Evolutionary conservation across 2,888 invertebrate genomes (phyloP).

Genomic region (Xiphydria camelus): DNA sequence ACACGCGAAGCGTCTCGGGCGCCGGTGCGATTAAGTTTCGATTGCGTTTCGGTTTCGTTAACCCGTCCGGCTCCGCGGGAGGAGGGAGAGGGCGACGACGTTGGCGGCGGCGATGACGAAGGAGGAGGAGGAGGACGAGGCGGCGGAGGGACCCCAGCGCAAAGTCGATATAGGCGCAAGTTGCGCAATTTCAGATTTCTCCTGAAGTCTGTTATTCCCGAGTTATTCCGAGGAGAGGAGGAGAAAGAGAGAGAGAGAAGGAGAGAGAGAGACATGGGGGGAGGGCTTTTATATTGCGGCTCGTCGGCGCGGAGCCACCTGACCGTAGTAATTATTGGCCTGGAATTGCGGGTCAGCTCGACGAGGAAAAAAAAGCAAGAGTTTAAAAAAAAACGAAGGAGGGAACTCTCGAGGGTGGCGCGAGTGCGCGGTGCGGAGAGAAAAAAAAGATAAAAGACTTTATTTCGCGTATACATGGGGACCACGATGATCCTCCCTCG

Average conservation of each 20-base stretch:
- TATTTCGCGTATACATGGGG: no score
- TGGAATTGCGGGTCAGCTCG: slow-evolving; percentile 21
- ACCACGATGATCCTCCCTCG: neutral
- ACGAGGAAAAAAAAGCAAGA: slow-evolving; percentile 9
- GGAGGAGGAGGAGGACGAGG: neutral
- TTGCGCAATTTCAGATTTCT: slow-evolving; percentile 23
- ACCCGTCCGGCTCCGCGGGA: slow-evolving; percentile 15
- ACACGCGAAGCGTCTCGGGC: slow-evolving; percentile 4
- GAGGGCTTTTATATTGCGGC: slow-evolving; percentile 7
- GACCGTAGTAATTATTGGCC: slow-evolving; percentile 31
- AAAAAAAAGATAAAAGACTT: no score
- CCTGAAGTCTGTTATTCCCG: slow-evolving; percentile 11
- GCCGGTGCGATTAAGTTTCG: slow-evolving; percentile 22
- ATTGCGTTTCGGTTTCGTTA: slow-evolving; percentile 27
- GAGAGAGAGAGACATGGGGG: neutral
- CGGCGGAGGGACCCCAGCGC: slow-evolving; percentile 8
- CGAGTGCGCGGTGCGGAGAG: no score
- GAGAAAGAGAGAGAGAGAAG: slow-evolving; percentile 3
- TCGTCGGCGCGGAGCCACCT: slow-evolving; percentile 11
- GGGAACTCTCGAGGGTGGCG: no score
- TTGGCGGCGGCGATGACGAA: slow-evolving; percentile 13
- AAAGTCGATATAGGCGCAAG: slow-evolving; percentile 19
- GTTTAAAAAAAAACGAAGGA: slow-evolving; percentile 7
- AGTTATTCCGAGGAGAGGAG: slow-evolving; percentile 2
- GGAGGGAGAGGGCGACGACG: slow-evolving; percentile 18